Evolutionary conservation across 2,888 invertebrate genomes (phyloP), one percentile per base, ranked within the genome.

Genomic region (Scaptodrosophila latifasciaeformis): DNA sequence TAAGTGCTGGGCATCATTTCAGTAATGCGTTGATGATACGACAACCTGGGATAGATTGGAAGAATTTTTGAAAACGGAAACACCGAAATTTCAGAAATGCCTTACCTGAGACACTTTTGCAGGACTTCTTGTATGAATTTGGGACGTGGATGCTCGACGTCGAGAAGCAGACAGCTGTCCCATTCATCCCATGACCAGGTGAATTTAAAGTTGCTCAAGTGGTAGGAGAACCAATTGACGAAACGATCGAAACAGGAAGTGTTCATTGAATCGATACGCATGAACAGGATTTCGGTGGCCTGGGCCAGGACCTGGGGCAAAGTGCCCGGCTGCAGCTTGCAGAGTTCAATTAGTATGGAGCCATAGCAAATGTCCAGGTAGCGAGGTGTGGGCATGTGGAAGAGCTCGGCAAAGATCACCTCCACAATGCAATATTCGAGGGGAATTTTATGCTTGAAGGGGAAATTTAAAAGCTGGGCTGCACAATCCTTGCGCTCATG

Each of bases 131-230:
- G 90, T 50, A 98, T 93, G 85, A 99, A 99, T 82, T 96, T 93
- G 1, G 97, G 96, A 71, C 96, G 93, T 0, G 98, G 98, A 86
- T 96, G 94, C 79, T 97, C 95, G 1, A 90, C 85, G 82, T 96
- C 96, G 18, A 96, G 87, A 63, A 92, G 90, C n/a, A 95, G 88
- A 77, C 95, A 95, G 10, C 92, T 91, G 81, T 94, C 93, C 96
- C 96, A 96, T 82, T 96, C 96, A 67, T 96, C 96, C 99, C 99
- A 99, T 1, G 96, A 96, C 99, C 99, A 99, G 49, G 97, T 92
- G 85, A 97, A 99, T 86, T 99, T 98, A 86, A 99, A 99, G 88
- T 99, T 99, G 85, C 98, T 98, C 86, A 99, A 89, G 87, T 99
- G 99, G 86, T 99, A 99, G 0, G 96, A 92, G 87, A 99, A 99